Evolutionary conservation across 2,113 vertebrate genomes (phyloP).

Genomic region (Sphaerodactylus townsendi): DNA sequence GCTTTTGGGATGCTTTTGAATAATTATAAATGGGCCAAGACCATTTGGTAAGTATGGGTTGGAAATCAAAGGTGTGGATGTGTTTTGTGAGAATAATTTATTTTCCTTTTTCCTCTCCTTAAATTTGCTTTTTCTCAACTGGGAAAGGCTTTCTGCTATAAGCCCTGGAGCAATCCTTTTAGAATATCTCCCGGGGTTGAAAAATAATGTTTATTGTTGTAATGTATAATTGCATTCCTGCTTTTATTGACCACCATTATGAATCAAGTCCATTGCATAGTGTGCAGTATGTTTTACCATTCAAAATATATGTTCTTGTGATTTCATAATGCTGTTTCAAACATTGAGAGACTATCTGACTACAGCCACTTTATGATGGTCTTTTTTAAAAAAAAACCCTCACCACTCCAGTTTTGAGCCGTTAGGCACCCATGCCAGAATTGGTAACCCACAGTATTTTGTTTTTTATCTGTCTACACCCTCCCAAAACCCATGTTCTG

Average conservation of each 20-base stretch:
- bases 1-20: neutral
- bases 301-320: neutral
- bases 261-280: neutral
- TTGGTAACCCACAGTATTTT: neutral
- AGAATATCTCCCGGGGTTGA: neutral
- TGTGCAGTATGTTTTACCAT: neutral
- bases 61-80: neutral
- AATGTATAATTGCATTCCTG: neutral
- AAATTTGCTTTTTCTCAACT: neutral
- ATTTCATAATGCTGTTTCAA: neutral
- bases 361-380: neutral
- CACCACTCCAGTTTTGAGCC: neutral
- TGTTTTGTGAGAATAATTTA: neutral
- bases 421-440: neutral
- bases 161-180: neutral
- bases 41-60: neutral
- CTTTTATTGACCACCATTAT: neutral
- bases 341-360: neutral
- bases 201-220: neutral
- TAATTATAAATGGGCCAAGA: neutral
- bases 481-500: constrained; percentile 65
- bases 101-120: neutral
- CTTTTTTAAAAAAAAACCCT: neutral
- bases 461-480: neutral
- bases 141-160: neutral